A percentile compares a stretch with the other conserved stretches of the same genome.
These are phyloP conservation scores for Epicauta chinensis DNA, from an alignment of 1,140 invertebrate species.

Conservation along the genomic window DNA sequence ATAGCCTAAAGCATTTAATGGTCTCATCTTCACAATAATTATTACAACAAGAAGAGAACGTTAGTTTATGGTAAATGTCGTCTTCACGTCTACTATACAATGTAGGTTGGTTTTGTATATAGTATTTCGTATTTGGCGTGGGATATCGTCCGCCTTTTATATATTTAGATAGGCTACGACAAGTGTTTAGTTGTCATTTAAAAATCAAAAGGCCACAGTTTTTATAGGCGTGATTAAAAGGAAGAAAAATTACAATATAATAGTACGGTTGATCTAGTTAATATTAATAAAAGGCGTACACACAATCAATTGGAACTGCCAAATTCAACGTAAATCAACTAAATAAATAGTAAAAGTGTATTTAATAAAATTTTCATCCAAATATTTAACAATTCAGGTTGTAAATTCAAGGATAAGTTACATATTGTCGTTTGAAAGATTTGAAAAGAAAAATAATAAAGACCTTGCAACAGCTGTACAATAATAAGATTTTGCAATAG, in stretches of 20 bases:
- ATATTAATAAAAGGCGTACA: slow-evolving; percentile 1
- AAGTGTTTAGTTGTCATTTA: slow-evolving; percentile 14
- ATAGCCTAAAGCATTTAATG: slow-evolving; percentile 11
- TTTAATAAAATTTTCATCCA: too few relatives aligned
- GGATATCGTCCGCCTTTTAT: slow-evolving; percentile 7
- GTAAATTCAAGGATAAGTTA: too few relatives aligned
- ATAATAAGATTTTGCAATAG: too few relatives aligned
- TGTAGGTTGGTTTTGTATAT: slow-evolving; percentile 7
- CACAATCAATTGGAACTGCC: slow-evolving; percentile 7
- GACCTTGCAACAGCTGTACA: too few relatives aligned
- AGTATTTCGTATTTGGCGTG: slow-evolving; percentile 3
- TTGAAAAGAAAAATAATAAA: too few relatives aligned
- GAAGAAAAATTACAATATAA: slow-evolving; percentile 3
- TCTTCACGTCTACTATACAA: slow-evolving; percentile 15
- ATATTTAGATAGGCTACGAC: neutral
- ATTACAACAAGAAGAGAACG: slow-evolving; percentile 5
- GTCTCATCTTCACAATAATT: slow-evolving; percentile 17
- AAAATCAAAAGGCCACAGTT: slow-evolving; percentile 11
- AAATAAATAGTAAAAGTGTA: too few relatives aligned
- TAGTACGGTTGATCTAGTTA: slow-evolving; percentile 7
- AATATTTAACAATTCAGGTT: too few relatives aligned
- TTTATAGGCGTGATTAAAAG: slow-evolving; percentile 6
- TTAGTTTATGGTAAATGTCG: slow-evolving; percentile 16
- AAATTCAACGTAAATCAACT: neutral
- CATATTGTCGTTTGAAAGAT: too few relatives aligned